These are phyloP conservation scores for Aleiodes alternator DNA, from an alignment of 2,888 invertebrate genomes.

Conservation along the genomic window DNA sequence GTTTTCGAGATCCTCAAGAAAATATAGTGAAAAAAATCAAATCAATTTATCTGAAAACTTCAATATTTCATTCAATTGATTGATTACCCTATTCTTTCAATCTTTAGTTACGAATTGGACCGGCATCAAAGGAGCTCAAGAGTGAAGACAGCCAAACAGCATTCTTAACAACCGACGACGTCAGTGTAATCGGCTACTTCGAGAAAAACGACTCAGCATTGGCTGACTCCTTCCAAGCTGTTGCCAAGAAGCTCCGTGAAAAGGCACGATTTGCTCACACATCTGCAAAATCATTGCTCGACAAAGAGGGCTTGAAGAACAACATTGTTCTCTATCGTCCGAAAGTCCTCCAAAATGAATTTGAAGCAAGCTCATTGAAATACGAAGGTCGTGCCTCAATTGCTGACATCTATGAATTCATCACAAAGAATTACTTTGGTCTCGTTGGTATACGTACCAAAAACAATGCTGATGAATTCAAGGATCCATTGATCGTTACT, in stretches of 20 bases:
- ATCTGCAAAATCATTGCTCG: constrained; percentile 82
- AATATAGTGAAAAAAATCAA: too few relatives aligned
- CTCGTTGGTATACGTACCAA: constrained; percentile 93
- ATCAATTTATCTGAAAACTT: too few relatives aligned
- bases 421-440: constrained; percentile 91
- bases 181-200: constrained; percentile 90
- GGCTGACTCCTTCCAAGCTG: constrained; percentile 89
- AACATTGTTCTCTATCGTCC: constrained; percentile 93
- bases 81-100: constrained; percentile 18
- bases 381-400: constrained; percentile 85
- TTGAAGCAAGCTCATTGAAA: constrained; percentile 86
- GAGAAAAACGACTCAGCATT: constrained; percentile 86
- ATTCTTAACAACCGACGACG: constrained; percentile 86
- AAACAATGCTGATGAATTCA: constrained; percentile 90
- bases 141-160: constrained; percentile 83
- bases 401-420: constrained; percentile 86
- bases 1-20: too few relatives aligned
- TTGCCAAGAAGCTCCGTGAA: constrained; percentile 93
- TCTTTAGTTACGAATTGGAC: constrained; percentile 90
- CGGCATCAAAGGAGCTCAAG: constrained; percentile 91
- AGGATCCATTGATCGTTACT: constrained; percentile 91
- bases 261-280: constrained; percentile 93
- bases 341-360: constrained; percentile 92
- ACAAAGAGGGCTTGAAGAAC: constrained; percentile 87
- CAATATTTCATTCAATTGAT: constrained; percentile 1